These are phyloP conservation scores for Drosophila pallidifrons DNA, from an alignment of 1,140 invertebrate species.

Conservation along the genomic window DNA sequence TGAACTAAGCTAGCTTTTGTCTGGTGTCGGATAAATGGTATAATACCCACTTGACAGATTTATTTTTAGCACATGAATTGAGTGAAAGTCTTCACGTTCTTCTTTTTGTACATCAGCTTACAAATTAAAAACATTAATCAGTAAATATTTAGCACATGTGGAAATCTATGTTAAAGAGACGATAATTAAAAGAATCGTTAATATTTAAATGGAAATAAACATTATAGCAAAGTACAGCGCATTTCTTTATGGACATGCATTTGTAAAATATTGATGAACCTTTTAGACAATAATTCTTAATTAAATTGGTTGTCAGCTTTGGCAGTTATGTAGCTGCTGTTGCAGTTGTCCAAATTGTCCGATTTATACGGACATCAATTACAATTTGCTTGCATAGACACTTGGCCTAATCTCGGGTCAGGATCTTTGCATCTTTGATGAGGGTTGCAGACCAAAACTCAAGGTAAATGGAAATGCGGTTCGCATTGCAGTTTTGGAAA, in stretches of 20 bases:
- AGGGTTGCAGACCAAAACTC: slow-evolving; percentile 29
- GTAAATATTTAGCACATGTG: background rate
- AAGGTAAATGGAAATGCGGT: slow-evolving; percentile 77
- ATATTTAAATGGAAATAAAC: background rate
- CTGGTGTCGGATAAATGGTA: background rate
- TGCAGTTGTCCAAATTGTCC: slow-evolving; percentile 30
- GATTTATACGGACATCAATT: slow-evolving; percentile 60
- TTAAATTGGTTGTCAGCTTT: slow-evolving; percentile 61
- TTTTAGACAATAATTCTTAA: slow-evolving; percentile 55
- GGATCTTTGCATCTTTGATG: slow-evolving; percentile 71
- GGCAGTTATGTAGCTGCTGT: slow-evolving; percentile 4
- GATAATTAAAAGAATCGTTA: background rate
- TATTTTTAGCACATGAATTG: slow-evolving; percentile 4
- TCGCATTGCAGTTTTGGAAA: slow-evolving; percentile 50
- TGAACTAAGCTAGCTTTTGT: slow-evolving; percentile 23
- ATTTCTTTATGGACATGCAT: slow-evolving; percentile 29
- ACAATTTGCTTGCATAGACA: slow-evolving; percentile 53
- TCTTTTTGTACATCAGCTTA: background rate
- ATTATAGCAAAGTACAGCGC: background rate
- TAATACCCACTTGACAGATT: slow-evolving; percentile 18
- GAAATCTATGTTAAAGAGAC: background rate
- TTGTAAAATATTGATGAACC: slow-evolving; percentile 59
- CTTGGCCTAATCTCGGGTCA: slow-evolving; percentile 49
- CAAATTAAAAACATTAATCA: background rate
- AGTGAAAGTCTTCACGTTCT: background rate